Percentiles rank a stretch among this genome's conserved stretches.
These are phyloP conservation scores for Acanthisitta chloris DNA, from an alignment of 2,113 vertebrate species.

Conservation along the genomic window DNA sequence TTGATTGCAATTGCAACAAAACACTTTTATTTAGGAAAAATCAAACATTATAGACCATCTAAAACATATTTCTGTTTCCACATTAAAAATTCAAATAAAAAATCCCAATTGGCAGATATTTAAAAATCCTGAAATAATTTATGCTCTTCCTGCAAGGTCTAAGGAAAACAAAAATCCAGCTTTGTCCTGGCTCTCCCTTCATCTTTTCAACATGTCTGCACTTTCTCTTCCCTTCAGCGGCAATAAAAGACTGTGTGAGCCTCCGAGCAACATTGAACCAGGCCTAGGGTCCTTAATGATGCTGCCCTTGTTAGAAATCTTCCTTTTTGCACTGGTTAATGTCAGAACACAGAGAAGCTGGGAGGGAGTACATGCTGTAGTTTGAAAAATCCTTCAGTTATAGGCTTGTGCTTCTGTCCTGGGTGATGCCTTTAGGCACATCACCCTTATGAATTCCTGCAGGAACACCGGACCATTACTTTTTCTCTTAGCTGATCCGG, in stretches of 20 bases:
- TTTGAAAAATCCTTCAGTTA: not conserved
- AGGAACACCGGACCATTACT: not conserved
- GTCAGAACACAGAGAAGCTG: not conserved
- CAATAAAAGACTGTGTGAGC: not conserved
- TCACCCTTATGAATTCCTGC: accelerated
- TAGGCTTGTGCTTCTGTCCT: not conserved
- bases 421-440: not conserved
- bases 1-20: not conserved
- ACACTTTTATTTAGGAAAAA: not conserved
- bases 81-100: not conserved
- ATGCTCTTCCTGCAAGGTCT: not conserved
- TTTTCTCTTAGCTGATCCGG: not conserved
- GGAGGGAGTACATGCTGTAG: not conserved
- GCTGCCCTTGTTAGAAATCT: not conserved
- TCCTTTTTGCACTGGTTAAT: not conserved
- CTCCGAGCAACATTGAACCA: not conserved
- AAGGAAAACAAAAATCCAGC: not conserved
- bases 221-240: not conserved
- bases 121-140: not conserved
- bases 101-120: not conserved
- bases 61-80: not conserved
- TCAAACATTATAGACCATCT: not conserved
- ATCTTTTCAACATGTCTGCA: not conserved
- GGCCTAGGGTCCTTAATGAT: not conserved
- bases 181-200: not conserved